Evolutionary conservation across 1,140 invertebrate species (phyloP).

Genomic region (Aphaenogaster rudis): DNA sequence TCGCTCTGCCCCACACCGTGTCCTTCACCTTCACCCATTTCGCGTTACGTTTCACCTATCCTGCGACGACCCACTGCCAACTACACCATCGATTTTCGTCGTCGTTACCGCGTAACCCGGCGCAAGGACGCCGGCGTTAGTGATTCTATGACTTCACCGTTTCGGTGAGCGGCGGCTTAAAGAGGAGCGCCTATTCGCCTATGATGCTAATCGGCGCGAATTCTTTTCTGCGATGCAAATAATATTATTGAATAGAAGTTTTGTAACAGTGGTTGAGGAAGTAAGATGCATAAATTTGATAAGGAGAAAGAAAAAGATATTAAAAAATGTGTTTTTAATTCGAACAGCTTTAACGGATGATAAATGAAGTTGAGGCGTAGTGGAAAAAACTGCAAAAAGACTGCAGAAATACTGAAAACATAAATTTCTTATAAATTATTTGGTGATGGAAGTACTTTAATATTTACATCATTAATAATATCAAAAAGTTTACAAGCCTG

Average conservation of each 20-base stretch:
- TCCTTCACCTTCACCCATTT: constrained; percentile 77
- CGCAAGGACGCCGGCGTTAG: constrained; percentile 57
- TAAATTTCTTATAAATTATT: not conserved
- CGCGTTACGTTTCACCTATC: constrained; percentile 65
- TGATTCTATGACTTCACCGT: constrained; percentile 60
- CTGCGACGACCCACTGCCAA: constrained; percentile 68
- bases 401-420: not conserved
- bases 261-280: not conserved
- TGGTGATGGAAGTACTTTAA: not conserved
- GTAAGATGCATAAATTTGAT: not conserved
- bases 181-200: constrained; percentile 24
- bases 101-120: constrained; percentile 62
- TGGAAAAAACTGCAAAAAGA: not conserved
- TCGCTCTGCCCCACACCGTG: constrained; percentile 56
- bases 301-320: not conserved
- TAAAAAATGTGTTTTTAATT: constrained; percentile 11
- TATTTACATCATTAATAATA: constrained; percentile 34
- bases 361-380: not conserved
- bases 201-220: not conserved
- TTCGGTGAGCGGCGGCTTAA: constrained; percentile 46
- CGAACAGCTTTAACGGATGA: not conserved
- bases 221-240: not conserved
- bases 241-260: not conserved
- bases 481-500: not conserved
- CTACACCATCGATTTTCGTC: constrained; percentile 76